phyloP scores from a whole-genome alignment of 1,140 invertebrate species.

The Asobara japonica region DNA sequence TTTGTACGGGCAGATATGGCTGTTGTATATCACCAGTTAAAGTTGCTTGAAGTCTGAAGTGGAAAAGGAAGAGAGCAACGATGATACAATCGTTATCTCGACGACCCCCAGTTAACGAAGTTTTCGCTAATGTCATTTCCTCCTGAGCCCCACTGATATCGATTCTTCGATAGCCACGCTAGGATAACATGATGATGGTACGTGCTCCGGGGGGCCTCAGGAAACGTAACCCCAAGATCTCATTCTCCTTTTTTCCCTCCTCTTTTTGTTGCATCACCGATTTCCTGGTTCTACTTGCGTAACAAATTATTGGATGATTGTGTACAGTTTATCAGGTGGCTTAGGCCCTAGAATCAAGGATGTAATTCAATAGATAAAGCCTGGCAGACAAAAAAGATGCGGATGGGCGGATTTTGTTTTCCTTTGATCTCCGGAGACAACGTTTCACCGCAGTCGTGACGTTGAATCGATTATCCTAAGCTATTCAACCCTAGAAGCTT shows the following conservation, averaged over 20 bases:
- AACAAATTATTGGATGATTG: conserved; percentile 15
- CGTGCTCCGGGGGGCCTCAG: conserved; percentile 7
- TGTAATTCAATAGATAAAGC: neutral
- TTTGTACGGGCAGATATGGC: too few relatives aligned
- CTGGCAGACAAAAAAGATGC: neutral
- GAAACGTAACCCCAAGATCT: conserved; percentile 9
- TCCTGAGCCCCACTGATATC: conserved; percentile 24
- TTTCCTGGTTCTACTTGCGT: neutral
- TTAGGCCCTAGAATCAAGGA: neutral
- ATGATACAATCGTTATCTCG: conserved; percentile 31
- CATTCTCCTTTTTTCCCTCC: neutral
- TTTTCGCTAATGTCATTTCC: conserved; percentile 45
- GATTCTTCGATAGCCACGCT: conserved; percentile 41
- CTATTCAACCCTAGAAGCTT: neutral
- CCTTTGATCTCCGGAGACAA: conserved; percentile 17
- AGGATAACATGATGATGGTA: conserved; percentile 21
- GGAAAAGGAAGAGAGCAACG: neutral
- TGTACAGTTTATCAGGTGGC: neutral
- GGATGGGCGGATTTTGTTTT: neutral
- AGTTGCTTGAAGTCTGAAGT: neutral
- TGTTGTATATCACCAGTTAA: too few relatives aligned
- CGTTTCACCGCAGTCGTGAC: conserved; percentile 18
- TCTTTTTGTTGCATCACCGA: neutral
- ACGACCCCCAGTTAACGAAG: conserved; percentile 41
- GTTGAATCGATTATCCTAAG: conserved; percentile 23